Evolutionary conservation across 2,113 vertebrate species (phyloP).

Genomic region (Takifugu bimaculatus): DNA sequence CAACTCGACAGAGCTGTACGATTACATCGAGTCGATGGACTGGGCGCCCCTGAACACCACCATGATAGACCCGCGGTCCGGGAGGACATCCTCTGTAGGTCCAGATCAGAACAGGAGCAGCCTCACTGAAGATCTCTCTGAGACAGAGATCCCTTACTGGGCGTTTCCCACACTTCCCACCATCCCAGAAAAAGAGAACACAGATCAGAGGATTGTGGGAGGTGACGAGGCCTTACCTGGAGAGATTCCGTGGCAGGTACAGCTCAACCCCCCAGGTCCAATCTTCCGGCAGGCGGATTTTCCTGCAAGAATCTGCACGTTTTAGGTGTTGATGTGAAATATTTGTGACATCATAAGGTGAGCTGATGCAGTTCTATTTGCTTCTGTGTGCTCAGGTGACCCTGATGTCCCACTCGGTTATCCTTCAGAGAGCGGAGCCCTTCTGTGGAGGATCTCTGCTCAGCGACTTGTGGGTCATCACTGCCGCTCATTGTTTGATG

Average conservation of each 20-base stretch:
- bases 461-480: slow-evolving; percentile 86
- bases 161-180: slow-evolving; percentile 42
- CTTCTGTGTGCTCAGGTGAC: slow-evolving; percentile 70
- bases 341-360: background rate
- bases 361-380: background rate
- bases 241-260: slow-evolving; percentile 96
- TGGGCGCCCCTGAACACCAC: background rate
- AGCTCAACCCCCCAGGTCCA: no score
- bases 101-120: background rate
- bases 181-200: slow-evolving; percentile 12
- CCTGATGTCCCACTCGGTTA: slow-evolving; percentile 54
- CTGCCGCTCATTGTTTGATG: slow-evolving; percentile 85
- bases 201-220: slow-evolving; percentile 77
- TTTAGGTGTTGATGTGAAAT: background rate
- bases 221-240: slow-evolving; percentile 78
- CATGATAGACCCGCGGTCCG: background rate
- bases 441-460: slow-evolving; percentile 89
- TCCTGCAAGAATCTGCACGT: no score
- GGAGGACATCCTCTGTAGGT: background rate
- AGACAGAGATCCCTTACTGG: background rate
- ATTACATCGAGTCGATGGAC: background rate
- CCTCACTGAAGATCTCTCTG: background rate
- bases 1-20: background rate
- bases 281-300: no score
- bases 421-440: background rate